Conservation (phyloP, 2,113 vertebrate genomes). For the Nymphicus hollandicus region DNA sequence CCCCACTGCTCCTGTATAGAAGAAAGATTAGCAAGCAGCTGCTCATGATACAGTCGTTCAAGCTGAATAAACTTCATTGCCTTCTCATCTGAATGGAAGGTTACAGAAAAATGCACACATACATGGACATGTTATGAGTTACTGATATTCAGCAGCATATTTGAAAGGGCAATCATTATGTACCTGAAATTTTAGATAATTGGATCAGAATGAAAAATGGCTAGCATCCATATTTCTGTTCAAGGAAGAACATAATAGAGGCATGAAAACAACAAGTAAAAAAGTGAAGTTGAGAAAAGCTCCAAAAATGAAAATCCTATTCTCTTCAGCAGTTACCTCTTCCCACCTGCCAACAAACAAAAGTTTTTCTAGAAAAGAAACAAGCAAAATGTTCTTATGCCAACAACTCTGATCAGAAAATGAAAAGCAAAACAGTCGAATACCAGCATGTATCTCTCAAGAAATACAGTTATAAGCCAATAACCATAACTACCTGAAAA, state of each 20-base stretch:
- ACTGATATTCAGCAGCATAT: not conserved
- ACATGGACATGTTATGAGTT: not conserved
- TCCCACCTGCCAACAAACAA: not conserved
- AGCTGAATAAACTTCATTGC: slow-evolving; percentile 92
- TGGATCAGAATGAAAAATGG: not conserved
- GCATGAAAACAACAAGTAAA: not conserved
- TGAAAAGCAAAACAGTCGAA: not conserved
- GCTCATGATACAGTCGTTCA: slow-evolving; percentile 91
- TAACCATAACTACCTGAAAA: not conserved
- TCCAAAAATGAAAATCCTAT: not conserved
- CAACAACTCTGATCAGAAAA: not conserved
- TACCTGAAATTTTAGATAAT: not conserved
- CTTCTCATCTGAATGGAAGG: slow-evolving; percentile 82
- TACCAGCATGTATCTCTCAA: accelerated
- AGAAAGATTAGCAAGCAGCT: slow-evolving; percentile 88
- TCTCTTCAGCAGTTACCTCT: not conserved
- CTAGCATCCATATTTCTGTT: not conserved
- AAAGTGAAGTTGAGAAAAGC: not conserved
- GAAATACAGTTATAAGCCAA: not conserved
- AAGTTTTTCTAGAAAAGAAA: not conserved
- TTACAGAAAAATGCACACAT: slow-evolving; percentile 72
- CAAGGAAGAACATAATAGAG: not conserved
- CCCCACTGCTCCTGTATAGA: slow-evolving; percentile 91
- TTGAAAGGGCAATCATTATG: not conserved
- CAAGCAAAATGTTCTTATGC: not conserved